Evolutionary conservation across 1,140 invertebrate genomes (phyloP).

Genomic region (Temnothorax curvispinosus): DNA sequence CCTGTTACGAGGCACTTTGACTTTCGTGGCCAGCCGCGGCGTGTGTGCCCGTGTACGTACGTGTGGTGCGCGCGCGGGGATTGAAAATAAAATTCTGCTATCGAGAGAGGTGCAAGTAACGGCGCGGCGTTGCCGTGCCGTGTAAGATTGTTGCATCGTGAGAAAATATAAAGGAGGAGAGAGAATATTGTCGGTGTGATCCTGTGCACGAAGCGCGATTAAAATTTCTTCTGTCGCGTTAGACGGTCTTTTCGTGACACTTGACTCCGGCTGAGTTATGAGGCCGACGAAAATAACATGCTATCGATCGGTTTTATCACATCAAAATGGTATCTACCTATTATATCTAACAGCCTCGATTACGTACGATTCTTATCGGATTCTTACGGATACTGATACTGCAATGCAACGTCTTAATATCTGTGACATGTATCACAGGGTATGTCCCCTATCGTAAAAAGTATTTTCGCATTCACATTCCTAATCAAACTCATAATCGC

Average conservation of each 20-base stretch:
- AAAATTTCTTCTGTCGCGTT: slow-evolving; percentile 33
- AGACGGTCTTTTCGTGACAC: not conserved
- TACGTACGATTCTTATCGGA: slow-evolving; percentile 1
- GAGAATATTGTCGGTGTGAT: slow-evolving; percentile 24
- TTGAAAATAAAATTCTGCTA: slow-evolving; percentile 70
- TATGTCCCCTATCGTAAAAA: not conserved
- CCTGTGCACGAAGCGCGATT: not conserved
- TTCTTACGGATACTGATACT: not conserved
- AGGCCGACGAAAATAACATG: not conserved
- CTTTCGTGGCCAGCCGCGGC: slow-evolving; percentile 58
- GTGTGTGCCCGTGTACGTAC: not conserved
- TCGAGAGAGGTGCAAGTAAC: slow-evolving; percentile 67
- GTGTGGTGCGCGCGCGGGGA: slow-evolving; percentile 44
- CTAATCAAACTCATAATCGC: not conserved
- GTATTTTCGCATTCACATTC: not conserved
- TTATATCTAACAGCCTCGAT: not conserved
- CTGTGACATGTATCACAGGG: not conserved
- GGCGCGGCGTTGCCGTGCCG: slow-evolving; percentile 54
- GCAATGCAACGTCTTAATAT: slow-evolving; percentile 1
- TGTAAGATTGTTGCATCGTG: slow-evolving; percentile 42
- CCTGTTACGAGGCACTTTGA: slow-evolving; percentile 75
- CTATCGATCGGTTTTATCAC: slow-evolving; percentile 12
- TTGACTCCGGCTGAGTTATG: not conserved
- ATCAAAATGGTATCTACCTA: not conserved
- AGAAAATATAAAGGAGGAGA: slow-evolving; percentile 44